Conservation (phyloP, 92 coral and sea anemone genomes). For the Galaxea fascicularis region DNA sequence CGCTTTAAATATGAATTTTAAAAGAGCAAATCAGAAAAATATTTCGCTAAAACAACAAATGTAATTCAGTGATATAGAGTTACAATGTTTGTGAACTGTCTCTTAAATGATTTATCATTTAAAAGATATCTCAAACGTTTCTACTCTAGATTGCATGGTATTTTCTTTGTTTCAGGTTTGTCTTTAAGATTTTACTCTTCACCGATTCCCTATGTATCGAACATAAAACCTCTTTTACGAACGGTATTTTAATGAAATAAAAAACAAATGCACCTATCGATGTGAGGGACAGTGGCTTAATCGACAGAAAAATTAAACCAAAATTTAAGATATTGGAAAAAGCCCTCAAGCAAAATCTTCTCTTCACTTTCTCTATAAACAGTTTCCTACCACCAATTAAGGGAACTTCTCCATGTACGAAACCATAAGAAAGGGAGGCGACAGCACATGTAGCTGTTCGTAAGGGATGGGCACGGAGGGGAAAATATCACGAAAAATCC, state of each 20-base stretch:
- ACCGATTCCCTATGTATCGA: background rate
- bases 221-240: background rate
- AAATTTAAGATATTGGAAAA: background rate
- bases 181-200: background rate
- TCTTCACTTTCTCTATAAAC: background rate
- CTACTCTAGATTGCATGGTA: background rate
- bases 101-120: conserved; percentile 77
- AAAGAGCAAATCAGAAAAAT: background rate
- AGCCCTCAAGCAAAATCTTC: too few relatives aligned
- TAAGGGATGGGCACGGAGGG: too few relatives aligned
- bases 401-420: background rate
- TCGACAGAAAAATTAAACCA: background rate
- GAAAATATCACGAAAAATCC: conserved; percentile 1
- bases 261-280: background rate
- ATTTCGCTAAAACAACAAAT: background rate
- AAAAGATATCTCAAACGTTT: conserved; percentile 22
- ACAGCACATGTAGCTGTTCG: too few relatives aligned
- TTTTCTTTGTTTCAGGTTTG: conserved; percentile 15
- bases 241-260: background rate
- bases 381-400: too few relatives aligned
- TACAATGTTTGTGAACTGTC: conserved; percentile 32
- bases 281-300: background rate
- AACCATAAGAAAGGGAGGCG: background rate
- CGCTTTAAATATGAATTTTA: background rate
- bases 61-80: conserved; percentile 14